Evolutionary conservation across 2,888 invertebrate genomes (phyloP), one percentile per base, ranked within the genome.

Genomic region (Seira sanloemensis): DNA sequence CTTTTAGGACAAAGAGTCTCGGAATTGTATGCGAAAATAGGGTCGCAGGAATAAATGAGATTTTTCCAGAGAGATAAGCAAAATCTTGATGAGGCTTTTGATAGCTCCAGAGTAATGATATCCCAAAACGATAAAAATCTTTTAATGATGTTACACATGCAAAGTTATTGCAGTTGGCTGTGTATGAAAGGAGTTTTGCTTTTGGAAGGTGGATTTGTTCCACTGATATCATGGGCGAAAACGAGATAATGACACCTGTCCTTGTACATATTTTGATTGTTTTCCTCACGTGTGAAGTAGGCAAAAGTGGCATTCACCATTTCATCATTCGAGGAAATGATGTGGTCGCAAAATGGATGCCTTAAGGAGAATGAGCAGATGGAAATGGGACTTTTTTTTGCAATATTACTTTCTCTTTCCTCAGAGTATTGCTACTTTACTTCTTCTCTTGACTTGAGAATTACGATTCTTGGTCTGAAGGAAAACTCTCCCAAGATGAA

Each of bases 21-120:
- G 16, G 16, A 50, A 62, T 2, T 62, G 7, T 21, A 18, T 2
- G 62, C 9, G 62, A 62, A 62, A 12, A n/a, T 4, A 9, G 19
- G 62, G 62, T 62, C 62, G 21, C 62, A n/a, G n/a, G 19, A 62
- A 62, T 4, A 62, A 62, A 62, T 62, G 62, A 23, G 23, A 62
- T 62, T 62, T 62, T 23, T 62, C 21, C 62, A n/a, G 21, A 62
- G 2, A 62, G 62, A 50, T 7, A 50, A 7, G 50, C 2, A 12
- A 18, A 50, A 50, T 50, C n/a, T 4, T 37, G 37, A 12, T 37
- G 37, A 37, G 4, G 37, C 37, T 12, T 37, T 37, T 12, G 12
- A 37, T 37, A 12, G 37, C 37, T 4, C 4, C 12, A 12, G 12
- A 37, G 37, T 37, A 16, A 50, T 50, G 50, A 50, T 50, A 50